These are phyloP conservation scores for Steromphala cineraria DNA, from an alignment of 2,888 invertebrate species.

Conservation along the genomic window DNA sequence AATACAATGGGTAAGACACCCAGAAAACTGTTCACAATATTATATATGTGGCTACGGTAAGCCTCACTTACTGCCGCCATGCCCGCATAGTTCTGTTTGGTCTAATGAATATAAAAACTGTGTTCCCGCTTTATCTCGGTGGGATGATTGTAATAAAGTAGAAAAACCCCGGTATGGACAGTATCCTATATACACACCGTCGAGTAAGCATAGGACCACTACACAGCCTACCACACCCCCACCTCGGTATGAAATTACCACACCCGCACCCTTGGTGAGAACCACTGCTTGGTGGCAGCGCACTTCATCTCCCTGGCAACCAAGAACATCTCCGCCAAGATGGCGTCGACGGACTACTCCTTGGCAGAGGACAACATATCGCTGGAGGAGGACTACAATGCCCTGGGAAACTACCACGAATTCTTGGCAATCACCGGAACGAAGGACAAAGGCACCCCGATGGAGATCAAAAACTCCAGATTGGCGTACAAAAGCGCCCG, in stretches of 20 bases:
- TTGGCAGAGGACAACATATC: not conserved
- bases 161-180: not conserved
- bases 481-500: not conserved
- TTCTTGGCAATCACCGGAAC: not conserved
- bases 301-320: not conserved
- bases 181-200: not conserved
- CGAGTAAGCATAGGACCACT: not conserved
- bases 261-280: not conserved
- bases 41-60: slow-evolving; percentile 30
- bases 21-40: slow-evolving; percentile 34
- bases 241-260: not conserved
- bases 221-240: not conserved
- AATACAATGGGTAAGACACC: slow-evolving; percentile 32
- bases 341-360: not conserved
- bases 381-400: not conserved
- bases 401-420: not conserved
- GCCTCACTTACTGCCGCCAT: slow-evolving; percentile 30
- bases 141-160: slow-evolving; percentile 38
- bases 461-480: not conserved
- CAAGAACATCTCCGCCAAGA: not conserved
- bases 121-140: slow-evolving; percentile 38
- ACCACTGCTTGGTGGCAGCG: slow-evolving; percentile 3
- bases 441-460: not conserved
- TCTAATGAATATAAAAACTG: slow-evolving; percentile 41
- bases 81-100: slow-evolving; percentile 37